A percentile compares a stretch with the other conserved stretches of the same genome.
phyloP scores from a whole-genome alignment of 2,797 vertebrate genomes.

The Mionectes olivaceus region DNA sequence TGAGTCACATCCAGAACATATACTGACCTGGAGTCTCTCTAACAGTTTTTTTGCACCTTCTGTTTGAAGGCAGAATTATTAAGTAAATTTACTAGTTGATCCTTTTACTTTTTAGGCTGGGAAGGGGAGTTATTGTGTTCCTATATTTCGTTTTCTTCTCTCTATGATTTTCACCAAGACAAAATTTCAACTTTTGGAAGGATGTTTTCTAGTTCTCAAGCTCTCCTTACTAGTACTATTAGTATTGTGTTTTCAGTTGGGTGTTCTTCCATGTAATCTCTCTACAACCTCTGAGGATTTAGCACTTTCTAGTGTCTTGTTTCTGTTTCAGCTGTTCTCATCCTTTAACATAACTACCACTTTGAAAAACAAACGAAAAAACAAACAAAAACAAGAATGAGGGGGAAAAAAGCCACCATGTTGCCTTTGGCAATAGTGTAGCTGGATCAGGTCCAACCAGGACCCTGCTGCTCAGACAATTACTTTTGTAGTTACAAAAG shows the following conservation, averaged over 20 bases:
- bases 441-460: neutral
- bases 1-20: neutral
- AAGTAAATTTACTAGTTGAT: neutral
- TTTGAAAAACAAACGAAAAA: neutral
- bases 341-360: neutral
- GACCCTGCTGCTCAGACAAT: neutral
- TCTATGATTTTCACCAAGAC: neutral
- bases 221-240: neutral
- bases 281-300: neutral
- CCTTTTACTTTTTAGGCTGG: neutral
- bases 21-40: neutral
- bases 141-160: neutral
- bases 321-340: neutral
- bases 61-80: neutral
- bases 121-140: neutral
- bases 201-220: neutral
- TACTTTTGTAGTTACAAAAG: no score
- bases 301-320: neutral
- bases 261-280: neutral
- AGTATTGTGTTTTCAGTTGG: neutral
- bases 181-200: neutral
- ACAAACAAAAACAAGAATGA: neutral
- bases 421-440: neutral
- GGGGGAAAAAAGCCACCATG: neutral
- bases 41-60: neutral